These are phyloP conservation scores for Coelinius sp. DNA, from an alignment of 2,888 invertebrate genomes.

Conservation along the genomic window DNA sequence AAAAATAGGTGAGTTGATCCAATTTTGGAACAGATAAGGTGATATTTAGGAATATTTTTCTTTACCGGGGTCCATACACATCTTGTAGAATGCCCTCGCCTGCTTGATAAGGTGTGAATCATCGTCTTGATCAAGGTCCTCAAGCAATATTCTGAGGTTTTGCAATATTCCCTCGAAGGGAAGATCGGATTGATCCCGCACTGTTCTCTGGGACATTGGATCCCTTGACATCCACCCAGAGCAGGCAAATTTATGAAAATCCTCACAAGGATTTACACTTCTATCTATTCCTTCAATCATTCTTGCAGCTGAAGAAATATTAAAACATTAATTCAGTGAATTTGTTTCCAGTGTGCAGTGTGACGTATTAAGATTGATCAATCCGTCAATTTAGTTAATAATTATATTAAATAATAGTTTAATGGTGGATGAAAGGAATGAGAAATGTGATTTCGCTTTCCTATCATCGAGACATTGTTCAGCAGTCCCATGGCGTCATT, in stretches of 20 bases:
- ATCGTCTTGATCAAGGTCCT: conserved; percentile 71
- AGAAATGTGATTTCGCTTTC: too few species aligned
- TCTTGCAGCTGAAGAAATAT: conserved; percentile 73
- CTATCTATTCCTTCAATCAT: conserved; percentile 76
- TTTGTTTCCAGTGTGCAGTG: too few species aligned
- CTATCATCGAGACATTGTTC: too few species aligned
- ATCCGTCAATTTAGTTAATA: too few species aligned
- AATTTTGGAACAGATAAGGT: neutral
- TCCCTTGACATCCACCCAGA: conserved; percentile 79
- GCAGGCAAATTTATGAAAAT: conserved; percentile 82
- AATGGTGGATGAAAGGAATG: too few species aligned
- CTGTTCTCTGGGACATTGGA: conserved; percentile 78
- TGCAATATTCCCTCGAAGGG: conserved; percentile 75
- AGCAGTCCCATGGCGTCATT: too few species aligned
- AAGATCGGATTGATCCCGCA: conserved; percentile 77
- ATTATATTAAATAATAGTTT: too few species aligned
- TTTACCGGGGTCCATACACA: conserved; percentile 78
- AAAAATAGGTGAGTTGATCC: neutral
- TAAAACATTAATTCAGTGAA: neutral
- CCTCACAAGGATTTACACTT: conserved; percentile 77
- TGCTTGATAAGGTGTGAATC: conserved; percentile 72
- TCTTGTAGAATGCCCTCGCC: conserved; percentile 76
- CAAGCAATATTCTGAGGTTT: conserved; percentile 75
- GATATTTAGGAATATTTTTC: neutral
- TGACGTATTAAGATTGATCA: too few species aligned